Percentiles rank a stretch among this genome's conserved stretches.
phyloP scores from a whole-genome alignment of 2,113 vertebrate genomes.

The Dendrocopos noguchii region DNA sequence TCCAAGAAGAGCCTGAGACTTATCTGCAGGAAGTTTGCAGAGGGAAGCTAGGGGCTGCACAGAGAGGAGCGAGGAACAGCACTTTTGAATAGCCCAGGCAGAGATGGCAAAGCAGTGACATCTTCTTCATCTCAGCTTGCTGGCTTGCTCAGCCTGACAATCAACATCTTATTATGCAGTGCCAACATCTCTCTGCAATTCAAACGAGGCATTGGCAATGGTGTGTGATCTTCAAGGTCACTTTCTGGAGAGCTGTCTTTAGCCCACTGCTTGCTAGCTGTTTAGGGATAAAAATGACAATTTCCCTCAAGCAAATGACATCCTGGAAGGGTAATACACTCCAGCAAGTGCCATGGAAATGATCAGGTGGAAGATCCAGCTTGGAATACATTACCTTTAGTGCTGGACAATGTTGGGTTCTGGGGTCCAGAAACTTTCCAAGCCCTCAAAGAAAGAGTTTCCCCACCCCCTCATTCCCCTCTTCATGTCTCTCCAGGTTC shows the following conservation, averaged over 20 bases:
- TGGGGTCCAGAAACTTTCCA: not conserved
- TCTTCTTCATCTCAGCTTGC: not conserved
- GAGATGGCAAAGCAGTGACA: not conserved
- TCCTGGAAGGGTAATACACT: not conserved
- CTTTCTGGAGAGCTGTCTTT: conserved; percentile 26
- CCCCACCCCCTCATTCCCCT: too few species aligned
- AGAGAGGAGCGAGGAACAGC: not conserved
- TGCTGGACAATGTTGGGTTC: not conserved
- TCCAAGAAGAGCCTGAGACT: not conserved
- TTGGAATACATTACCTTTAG: not conserved
- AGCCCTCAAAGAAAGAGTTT: not conserved
- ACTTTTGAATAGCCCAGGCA: not conserved
- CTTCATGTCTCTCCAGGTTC: not conserved
- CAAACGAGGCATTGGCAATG: not conserved
- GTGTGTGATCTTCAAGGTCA: conserved; percentile 50
- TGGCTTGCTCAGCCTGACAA: conserved; percentile 27
- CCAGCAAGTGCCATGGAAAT: conserved; percentile 2
- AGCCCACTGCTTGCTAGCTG: not conserved
- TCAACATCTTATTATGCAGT: conserved; percentile 56
- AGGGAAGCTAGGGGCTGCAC: not conserved
- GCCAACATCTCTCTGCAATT: conserved; percentile 21
- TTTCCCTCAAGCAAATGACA: conserved; percentile 36
- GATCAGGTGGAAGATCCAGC: not conserved
- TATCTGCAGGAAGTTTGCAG: conserved; percentile 27
- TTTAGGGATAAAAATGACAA: conserved; percentile 54